Evolutionary conservation across 2,797 vertebrate species (phyloP).

Genomic region (Myioborus miniatus): DNA sequence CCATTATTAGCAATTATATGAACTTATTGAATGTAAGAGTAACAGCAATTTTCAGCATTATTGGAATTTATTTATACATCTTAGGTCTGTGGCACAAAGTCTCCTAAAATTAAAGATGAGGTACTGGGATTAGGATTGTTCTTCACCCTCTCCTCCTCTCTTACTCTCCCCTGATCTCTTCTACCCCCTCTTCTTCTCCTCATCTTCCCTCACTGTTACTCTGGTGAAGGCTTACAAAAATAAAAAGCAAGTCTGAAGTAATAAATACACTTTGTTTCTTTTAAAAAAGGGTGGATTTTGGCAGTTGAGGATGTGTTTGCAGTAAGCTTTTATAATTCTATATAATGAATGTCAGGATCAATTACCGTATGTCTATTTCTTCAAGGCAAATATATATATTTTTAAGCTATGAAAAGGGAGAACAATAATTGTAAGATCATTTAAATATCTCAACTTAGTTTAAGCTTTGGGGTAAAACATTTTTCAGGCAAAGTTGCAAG

Average conservation of each 20-base stretch:
- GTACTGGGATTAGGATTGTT: neutral
- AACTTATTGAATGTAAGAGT: neutral
- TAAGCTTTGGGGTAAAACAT: neutral
- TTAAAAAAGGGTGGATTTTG: neutral
- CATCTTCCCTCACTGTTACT: neutral
- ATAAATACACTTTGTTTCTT: neutral
- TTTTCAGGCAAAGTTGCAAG: neutral
- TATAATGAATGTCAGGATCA: neutral
- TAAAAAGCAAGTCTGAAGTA: neutral
- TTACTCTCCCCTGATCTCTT: neutral
- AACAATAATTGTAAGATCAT: neutral
- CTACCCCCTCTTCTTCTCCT: neutral
- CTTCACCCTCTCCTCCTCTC: neutral
- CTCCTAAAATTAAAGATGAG: neutral
- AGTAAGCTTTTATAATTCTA: neutral
- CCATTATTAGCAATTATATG: neutral
- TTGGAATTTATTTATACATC: neutral
- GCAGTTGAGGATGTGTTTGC: neutral
- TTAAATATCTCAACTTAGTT: neutral
- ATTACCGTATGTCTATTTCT: neutral
- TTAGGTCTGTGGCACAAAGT: accelerated
- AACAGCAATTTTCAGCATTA: neutral
- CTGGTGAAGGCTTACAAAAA: neutral
- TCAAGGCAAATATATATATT: neutral
- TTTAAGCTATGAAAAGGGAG: neutral